Evolutionary conservation across 1,140 invertebrate genomes (phyloP), one percentile per base, ranked within the genome.

Genomic region (Ephestia elutella): DNA sequence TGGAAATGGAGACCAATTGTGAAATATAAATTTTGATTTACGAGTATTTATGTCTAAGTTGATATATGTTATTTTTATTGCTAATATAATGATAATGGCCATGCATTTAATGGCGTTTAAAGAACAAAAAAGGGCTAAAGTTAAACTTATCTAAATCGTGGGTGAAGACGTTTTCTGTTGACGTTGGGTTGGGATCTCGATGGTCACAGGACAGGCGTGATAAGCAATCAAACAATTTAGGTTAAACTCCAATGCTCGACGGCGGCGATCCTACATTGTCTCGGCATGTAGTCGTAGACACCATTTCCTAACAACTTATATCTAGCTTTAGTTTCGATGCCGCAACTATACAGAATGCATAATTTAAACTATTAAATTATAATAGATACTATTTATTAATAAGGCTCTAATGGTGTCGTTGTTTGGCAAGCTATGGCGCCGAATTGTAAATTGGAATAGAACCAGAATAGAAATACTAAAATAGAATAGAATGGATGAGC

Each of bases 181-280:
- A 8, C 20, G 44, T 44, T 11, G 49, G 59, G 44, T 44, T 11
- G 49, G 59, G 49, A 56, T 54, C 56, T 51, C 50, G 57, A 60
- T 68, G 72, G 70, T 61, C 65, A 53, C 66, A 65, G 67, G 68
- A 78, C 66, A 66, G 66, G 62, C 67, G 61, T 63, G 71, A 69
- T 69, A 64, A 69, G 55, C 80, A 80, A 83, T 83, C 77, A 81
- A 71, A 77, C 75, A 78, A 81, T 83, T 80, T 70, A 80, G 78
- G 78, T 71, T 80, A 80, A 78, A 71, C 64, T 51, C 61, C n/a
- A 15, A n/a, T 5, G 38, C 38, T 44, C 38, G 13, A 3, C 38
- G 13, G 13, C 38, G 13, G 13, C 38, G 13, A 15, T 17, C 2
- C 15, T 44, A 17, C n/a, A 15, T 44, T 44, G 38, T 44, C 13